Base-by-base conservation (phyloP, 2,888 invertebrate genomes). In the Caenorhabditis zanzibari region DNA sequence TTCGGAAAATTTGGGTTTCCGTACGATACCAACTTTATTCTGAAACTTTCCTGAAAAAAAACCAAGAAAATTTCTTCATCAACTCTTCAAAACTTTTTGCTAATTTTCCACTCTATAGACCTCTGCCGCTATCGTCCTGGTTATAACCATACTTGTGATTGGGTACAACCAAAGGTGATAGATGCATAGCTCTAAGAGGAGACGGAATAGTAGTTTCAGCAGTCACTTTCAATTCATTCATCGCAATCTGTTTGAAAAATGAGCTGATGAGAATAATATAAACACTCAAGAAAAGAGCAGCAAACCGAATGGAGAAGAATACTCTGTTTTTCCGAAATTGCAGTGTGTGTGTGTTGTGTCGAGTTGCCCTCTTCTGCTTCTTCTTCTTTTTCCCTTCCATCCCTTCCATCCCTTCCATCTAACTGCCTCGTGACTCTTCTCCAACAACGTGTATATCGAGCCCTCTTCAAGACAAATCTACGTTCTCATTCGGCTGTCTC, bases 91-190 rank as follows among this genome's bases (percentile, higher is more conserved):
- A 56, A 56, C 28, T 1, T 58, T n/a, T n/a, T n/a, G n/a, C n/a
- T n/a, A n/a, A n/a, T n/a, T n/a, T n/a, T n/a, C 35, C 1, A 35
- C 58, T 35, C n/a, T 12, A 19, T 35, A n/a, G 58, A 58, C 19
- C 35, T 10, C 32, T 58, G 35, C 58, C 10, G n/a, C 35, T 58
- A 58, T 58, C 56, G 19, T 35, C 58, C 58, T 58, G 58, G 58
- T 58, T 58, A 58, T 58, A 58, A 35, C 9, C 24, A 19, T 32
- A 28, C 22, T 10, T 28, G 19, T n/a, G 35, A 35, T 16, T 19
- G 5, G n/a, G 32, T 58, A 58, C 19, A 58, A 58, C 58, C 58
- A 35, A 58, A 19, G 58, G 7, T 28, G 28, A 58, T n/a, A 58
- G 35, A 9, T 19, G 35, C 58, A 32, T n/a, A 58, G 32, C 19